A percentile compares a stretch with the other conserved stretches of the same genome.
phyloP scores from a whole-genome alignment of 1,140 invertebrate genomes.

The Triops longicaudatus region DNA sequence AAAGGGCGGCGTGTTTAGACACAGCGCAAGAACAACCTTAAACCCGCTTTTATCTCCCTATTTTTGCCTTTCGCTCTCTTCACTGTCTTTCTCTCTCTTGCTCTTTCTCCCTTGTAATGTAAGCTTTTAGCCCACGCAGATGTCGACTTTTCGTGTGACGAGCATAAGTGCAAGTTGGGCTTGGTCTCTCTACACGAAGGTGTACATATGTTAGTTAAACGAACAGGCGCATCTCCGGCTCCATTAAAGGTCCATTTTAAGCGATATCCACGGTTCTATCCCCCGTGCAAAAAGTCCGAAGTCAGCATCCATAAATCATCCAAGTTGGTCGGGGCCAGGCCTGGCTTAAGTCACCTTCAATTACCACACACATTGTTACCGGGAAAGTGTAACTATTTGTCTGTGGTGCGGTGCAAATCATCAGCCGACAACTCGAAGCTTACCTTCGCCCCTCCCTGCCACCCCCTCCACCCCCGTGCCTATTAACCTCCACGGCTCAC shows the following conservation, averaged over 20 bases:
- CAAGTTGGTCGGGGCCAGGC: background rate
- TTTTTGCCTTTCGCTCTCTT: background rate
- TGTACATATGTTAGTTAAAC: background rate
- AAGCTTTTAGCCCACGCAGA: background rate
- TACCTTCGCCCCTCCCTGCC: background rate
- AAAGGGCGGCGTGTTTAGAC: background rate
- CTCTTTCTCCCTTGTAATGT: background rate
- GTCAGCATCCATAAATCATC: background rate
- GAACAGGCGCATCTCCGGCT: conserved; percentile 5
- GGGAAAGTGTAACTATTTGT: conserved; percentile 3
- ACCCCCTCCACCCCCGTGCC: background rate
- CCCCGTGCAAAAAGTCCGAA: background rate
- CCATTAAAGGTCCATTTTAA: background rate
- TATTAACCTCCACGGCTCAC: background rate
- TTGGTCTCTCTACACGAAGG: background rate
- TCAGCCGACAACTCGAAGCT: too few relatives aligned
- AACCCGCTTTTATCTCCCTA: background rate
- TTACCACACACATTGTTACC: background rate
- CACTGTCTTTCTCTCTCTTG: background rate
- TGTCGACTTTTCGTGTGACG: background rate
- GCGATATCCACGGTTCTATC: background rate
- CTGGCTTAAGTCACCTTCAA: background rate
- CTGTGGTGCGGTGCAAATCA: background rate
- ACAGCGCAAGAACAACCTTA: background rate
- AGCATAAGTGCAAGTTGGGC: background rate